Evolutionary conservation across 2,888 invertebrate genomes (phyloP), one percentile per base, ranked within the genome.

Genomic region (Drosophila maculinotata): DNA sequence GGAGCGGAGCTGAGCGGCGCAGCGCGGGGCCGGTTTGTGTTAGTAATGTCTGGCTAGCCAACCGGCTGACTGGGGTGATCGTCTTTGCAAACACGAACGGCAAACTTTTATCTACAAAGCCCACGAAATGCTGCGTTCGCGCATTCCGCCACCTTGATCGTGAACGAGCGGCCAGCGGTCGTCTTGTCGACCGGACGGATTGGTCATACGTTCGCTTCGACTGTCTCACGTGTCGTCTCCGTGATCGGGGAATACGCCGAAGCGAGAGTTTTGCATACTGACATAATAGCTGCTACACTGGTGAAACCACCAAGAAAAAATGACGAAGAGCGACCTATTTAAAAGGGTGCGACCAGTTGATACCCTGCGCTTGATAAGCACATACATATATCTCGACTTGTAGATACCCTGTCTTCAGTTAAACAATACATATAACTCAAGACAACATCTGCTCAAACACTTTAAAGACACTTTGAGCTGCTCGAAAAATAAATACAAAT

Each of bases 211-310:
- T 56, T 57, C 42, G 20, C 23, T 45, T 26, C 35, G 42, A 36
- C 10, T 33, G 42, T 49, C 60, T 73, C 83, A 83, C 88, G 88
- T 69, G 83, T 41, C 33, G 9, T 10, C 30, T 38, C 56, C 88
- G 83, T 83, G 83, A 12, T 67, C 67, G 86, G 83, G 83, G 82
- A 85, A 87, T 72, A 76, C 83, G 71, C 62, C 67, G 38, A 33
- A 51, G 38, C 60, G 23, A 66, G 63, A 58, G 53, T 60, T 67
- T 49, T 49, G 33, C 44, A 20, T 23, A 28, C 44, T 59, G 56
- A 67, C 42, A 60, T 62, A 67, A 75, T 39, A 31, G 8, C 36
- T 25, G 10, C 56, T 54, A 47, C 23, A 15, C 39, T 59, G 49
- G 23, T 36, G 41, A 62, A 67, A 56, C 17, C 14, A 10, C 47